These are phyloP conservation scores for Microchirus variegatus DNA, from an alignment of 2,797 vertebrate species.

Conservation along the genomic window DNA sequence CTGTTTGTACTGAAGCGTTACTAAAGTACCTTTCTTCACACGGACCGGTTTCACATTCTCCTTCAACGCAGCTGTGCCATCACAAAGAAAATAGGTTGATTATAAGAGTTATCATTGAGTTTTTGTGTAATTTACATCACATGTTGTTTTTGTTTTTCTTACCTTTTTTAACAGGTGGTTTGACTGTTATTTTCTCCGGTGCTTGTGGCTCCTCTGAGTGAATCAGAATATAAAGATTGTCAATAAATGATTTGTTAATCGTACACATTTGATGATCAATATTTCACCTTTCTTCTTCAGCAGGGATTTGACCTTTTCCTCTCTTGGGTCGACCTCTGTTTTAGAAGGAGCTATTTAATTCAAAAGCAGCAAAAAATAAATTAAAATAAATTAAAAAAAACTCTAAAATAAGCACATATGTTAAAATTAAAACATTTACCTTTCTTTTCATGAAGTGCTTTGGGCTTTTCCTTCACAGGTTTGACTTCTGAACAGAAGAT, in stretches of 20 bases:
- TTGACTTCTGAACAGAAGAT: conserved; percentile 30
- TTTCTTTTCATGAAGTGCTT: conserved; percentile 58
- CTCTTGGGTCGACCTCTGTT: conserved; percentile 33
- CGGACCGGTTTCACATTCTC: conserved; percentile 38
- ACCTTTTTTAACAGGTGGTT: conserved; percentile 37
- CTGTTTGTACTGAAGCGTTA: conserved; percentile 9
- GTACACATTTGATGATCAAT: no score
- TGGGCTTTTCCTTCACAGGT: conserved; percentile 43
- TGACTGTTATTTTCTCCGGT: conserved; percentile 36
- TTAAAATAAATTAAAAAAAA: no score
- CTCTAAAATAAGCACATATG: no score
- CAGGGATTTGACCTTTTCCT: conserved; percentile 41
- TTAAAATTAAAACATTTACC: conserved; percentile 26
- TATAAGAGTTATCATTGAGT: neutral
- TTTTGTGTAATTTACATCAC: no score
- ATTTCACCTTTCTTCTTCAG: conserved; percentile 65
- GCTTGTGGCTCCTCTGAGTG: conserved; percentile 41
- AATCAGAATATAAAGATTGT: conserved; percentile 6
- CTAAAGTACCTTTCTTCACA: conserved; percentile 48
- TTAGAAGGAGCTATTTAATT: conserved; percentile 36
- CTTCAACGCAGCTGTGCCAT: conserved; percentile 28
- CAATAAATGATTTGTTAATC: neutral
- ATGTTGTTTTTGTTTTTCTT: no score
- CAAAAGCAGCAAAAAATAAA: conserved; percentile 18
- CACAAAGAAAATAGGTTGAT: conserved; percentile 15